Base-by-base conservation (phyloP, 1,140 invertebrate species). In the Vanessa tameamea region DNA sequence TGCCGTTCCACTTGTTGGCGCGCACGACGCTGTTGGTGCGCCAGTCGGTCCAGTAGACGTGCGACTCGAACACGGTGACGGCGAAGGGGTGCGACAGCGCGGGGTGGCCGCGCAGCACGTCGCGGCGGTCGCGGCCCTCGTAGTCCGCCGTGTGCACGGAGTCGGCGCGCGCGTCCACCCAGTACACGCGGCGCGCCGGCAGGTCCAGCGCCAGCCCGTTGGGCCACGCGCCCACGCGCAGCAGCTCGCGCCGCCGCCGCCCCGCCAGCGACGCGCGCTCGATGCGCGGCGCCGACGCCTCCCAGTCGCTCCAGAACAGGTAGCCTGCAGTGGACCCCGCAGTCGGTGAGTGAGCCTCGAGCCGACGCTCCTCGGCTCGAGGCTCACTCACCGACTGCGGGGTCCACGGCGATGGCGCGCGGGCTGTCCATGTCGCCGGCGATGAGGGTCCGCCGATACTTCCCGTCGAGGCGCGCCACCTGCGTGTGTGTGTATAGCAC, bases 1-100 rank as follows among this genome's bases (percentile, higher is more conserved):
- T 91, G 68, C 95, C 95, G 77, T 94, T 96, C 96, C 93, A 94
- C 90, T 97, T 97, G 81, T 96, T 95, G 7, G 96, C 96, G 65
- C 95, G 88, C 70, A 96, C 94, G 13, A 97, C 94, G 76, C 84
- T 84, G 78, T 96, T 95, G 5, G 95, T 95, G n/a, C 96, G 92
- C 97, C 97, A 97, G 85, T 98, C 98, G 0, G 98, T 99, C 97
- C 98, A 99, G 91, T 98, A 99, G 0, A 99, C 94, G 84, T 96
- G 96, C 78, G 97, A 95, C 81, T 96, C 95, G 75, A 95, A 96
- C 16, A 96, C 94, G 0, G 97, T 96, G 12, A 99, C 94, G n/a
- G 97, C 97, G 93, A 97, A 99, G 0, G 98, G 98, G 93, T 99
- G 98, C 26, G 96, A 95, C 15, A 98, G 89, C 31, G 94, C 94